These are phyloP conservation scores for Myotis daubentonii DNA, from an alignment of 2,797 vertebrate genomes.

Conservation along the genomic window DNA sequence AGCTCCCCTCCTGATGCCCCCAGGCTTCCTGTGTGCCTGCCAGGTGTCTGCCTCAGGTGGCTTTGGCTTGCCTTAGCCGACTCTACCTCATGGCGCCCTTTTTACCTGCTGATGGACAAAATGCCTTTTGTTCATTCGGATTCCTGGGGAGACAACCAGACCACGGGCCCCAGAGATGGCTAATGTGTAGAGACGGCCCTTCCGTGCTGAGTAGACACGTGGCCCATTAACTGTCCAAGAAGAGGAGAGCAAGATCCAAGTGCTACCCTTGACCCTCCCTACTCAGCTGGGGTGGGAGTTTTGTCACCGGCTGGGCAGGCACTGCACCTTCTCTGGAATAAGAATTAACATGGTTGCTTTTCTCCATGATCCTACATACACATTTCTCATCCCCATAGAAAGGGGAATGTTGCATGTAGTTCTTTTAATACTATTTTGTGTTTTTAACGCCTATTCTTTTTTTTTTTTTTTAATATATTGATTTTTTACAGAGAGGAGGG, in stretches of 20 bases:
- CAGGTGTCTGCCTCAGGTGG: neutral
- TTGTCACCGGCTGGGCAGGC: neutral
- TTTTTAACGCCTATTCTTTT: neutral
- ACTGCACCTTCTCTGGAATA: neutral
- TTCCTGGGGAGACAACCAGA: neutral
- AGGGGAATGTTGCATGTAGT: neutral
- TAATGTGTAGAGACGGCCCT: neutral
- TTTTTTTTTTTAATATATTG: no score
- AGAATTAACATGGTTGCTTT: neutral
- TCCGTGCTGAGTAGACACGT: neutral
- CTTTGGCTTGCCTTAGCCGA: neutral
- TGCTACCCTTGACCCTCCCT: no score
- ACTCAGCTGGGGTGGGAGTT: no score
- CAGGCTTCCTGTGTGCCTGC: neutral
- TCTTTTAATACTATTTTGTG: neutral
- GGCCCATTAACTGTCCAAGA: neutral
- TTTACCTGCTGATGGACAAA: neutral
- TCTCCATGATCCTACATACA: neutral
- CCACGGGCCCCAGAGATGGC: neutral
- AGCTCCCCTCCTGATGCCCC: neutral
- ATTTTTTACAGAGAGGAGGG: no score
- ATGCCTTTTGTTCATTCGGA: neutral
- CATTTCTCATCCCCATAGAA: neutral
- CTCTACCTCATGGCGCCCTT: neutral
- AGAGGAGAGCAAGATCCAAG: neutral